These are phyloP conservation scores for Thysanoteuthis rhombus DNA, from an alignment of 2,888 invertebrate species.

Conservation along the genomic window DNA sequence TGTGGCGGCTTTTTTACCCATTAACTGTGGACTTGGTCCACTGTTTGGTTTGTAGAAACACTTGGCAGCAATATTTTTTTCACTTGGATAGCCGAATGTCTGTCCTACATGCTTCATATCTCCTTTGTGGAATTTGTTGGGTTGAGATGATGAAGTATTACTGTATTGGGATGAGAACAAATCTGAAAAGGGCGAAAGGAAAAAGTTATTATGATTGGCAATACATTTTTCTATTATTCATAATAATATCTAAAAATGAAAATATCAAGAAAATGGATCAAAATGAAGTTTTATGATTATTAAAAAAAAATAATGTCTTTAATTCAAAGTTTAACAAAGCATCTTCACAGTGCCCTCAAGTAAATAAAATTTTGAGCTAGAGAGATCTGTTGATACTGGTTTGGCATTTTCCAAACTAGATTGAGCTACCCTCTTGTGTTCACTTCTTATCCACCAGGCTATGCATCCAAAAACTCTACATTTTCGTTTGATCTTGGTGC, in stretches of 20 bases:
- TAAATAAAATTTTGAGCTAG: neutral
- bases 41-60: neutral
- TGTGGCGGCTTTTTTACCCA: neutral
- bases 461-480: neutral
- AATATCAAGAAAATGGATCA: neutral
- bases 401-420: neutral
- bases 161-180: slow-evolving; percentile 12
- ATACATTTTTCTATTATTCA: neutral
- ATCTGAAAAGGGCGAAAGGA: neutral
- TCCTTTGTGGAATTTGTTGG: neutral
- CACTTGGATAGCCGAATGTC: neutral
- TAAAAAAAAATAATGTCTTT: neutral
- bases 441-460: neutral
- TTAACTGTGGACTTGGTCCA: neutral
- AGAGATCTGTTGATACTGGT: neutral
- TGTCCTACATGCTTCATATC: neutral
- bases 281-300: neutral
- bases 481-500: neutral
- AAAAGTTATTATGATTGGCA: neutral
- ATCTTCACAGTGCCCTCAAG: neutral
- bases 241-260: neutral
- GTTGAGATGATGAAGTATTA: neutral
- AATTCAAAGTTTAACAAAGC: neutral
- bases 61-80: neutral
- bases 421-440: neutral